Evolutionary conservation across 2,888 invertebrate genomes (phyloP).

Genomic region (Frankliniella intonsa): DNA sequence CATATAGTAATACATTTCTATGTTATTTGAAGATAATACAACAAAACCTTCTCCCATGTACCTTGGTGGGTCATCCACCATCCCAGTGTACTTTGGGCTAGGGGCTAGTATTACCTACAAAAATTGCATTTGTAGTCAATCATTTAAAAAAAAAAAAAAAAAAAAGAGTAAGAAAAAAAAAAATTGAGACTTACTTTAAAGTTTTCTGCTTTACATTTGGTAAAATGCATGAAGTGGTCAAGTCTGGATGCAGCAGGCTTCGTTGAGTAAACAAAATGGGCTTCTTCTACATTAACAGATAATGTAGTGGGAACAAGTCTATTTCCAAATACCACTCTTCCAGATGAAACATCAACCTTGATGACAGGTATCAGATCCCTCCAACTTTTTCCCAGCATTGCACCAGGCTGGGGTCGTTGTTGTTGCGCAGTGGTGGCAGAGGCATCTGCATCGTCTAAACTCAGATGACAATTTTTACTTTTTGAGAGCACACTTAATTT

Average conservation of each 20-base stretch:
- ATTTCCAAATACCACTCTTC: conserved; percentile 92
- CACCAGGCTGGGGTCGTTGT: conserved; percentile 51
- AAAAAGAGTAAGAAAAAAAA: conserved; percentile 27
- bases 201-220: conserved; percentile 91
- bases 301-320: conserved; percentile 88
- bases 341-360: conserved; percentile 87
- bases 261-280: conserved; percentile 90
- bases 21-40: conserved; percentile 88
- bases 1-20: conserved; percentile 95
- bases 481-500: background rate
- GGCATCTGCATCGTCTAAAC: background rate
- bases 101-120: conserved; percentile 81
- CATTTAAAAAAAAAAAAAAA: conserved; percentile 1
- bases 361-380: conserved; percentile 94
- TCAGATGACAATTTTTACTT: background rate
- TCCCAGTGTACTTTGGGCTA: conserved; percentile 88
- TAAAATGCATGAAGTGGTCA: conserved; percentile 93
- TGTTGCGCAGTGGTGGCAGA: background rate
- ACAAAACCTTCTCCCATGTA: conserved; percentile 99
- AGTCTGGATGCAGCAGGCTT: conserved; percentile 90
- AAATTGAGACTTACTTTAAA: conserved; percentile 55
- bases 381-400: conserved; percentile 86
- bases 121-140: background rate
- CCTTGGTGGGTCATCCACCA: conserved; percentile 89
- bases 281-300: conserved; percentile 87